Percentiles rank a stretch among this genome's conserved stretches.
phyloP scores from a whole-genome alignment of 2,797 vertebrate genomes.

The Pipistrellus pipistrellus region DNA sequence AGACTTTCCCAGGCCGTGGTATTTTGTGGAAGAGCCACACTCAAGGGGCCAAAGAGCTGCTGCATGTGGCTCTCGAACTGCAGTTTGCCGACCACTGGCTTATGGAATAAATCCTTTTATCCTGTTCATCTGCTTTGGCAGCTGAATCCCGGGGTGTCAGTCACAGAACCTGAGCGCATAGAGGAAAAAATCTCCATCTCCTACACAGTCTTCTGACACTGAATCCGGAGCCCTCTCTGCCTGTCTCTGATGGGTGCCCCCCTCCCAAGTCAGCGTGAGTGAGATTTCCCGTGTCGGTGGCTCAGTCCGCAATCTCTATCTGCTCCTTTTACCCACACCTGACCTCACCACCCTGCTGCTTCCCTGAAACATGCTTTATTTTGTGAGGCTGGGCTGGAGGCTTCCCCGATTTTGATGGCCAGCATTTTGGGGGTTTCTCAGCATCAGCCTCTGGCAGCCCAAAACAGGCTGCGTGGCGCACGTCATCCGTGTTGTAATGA shows the following conservation, averaged over 20 bases:
- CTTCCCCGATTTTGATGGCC: neutral
- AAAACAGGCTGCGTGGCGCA: neutral
- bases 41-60: too few species aligned
- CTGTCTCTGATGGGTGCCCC: neutral
- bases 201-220: neutral
- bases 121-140: neutral
- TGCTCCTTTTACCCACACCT: neutral
- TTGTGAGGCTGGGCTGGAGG: neutral
- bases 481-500: too few species aligned
- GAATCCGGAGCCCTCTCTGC: rapidly evolving
- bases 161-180: neutral
- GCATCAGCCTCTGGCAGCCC: neutral
- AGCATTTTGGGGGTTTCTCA: neutral
- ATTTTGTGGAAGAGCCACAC: too few species aligned
- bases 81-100: too few species aligned
- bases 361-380: neutral
- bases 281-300: neutral
- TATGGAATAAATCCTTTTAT: neutral
- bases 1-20: too few species aligned
- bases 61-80: too few species aligned
- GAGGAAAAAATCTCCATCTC: neutral
- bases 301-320: neutral
- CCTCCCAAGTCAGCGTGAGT: neutral
- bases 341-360: neutral
- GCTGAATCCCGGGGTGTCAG: neutral